Conservation (phyloP, 2,888 invertebrate genomes). For the Amblyteles armatorius region DNA sequence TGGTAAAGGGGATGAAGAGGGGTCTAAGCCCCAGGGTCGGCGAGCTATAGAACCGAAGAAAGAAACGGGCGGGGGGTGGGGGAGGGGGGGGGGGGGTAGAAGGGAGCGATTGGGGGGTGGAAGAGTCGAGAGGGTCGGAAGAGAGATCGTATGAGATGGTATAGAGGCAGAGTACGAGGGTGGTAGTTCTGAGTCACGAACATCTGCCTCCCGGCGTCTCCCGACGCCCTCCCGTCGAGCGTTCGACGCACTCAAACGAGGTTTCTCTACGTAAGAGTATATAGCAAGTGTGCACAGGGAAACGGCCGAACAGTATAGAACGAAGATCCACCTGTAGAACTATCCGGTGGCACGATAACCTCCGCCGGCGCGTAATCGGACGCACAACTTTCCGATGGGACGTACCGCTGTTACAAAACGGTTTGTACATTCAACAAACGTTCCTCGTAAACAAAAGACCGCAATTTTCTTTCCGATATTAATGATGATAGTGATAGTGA, state of each 20-base stretch:
- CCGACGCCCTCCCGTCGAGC: conserved; percentile 14
- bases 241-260: conserved; percentile 44
- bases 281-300: background rate
- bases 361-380: conserved; percentile 14
- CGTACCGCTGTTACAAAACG: background rate
- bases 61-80: no score
- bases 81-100: no score
- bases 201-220: conserved; percentile 50
- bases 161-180: conserved; percentile 36
- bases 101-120: background rate
- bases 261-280: background rate
- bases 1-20: conserved; percentile 38
- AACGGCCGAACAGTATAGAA: conserved; percentile 17
- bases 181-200: conserved; percentile 59
- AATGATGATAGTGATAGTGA: no score
- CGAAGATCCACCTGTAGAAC: conserved; percentile 43
- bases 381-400: conserved; percentile 30
- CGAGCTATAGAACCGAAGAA: conserved; percentile 14
- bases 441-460: no score
- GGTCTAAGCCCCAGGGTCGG: conserved; percentile 39
- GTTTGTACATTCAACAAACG: no score
- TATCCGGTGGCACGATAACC: conserved; percentile 38
- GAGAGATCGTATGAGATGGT: conserved; percentile 11
- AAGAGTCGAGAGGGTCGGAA: conserved; percentile 37
- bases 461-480: no score